These are phyloP conservation scores for Halichoerus grypus DNA, from an alignment of 2,113 vertebrate species.

Conservation along the genomic window DNA sequence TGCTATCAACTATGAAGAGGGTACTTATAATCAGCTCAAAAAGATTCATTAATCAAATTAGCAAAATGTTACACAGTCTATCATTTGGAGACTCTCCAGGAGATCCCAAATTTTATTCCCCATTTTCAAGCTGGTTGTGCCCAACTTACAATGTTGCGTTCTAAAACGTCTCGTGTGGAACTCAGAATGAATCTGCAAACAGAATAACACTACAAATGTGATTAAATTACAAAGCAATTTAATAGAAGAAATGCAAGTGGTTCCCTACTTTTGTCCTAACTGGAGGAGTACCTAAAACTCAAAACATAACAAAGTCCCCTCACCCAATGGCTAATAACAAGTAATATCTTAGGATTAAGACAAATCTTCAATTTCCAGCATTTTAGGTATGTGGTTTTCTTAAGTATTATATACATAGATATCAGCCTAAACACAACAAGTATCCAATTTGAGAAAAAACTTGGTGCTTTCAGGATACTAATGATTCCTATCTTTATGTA, in stretches of 20 bases:
- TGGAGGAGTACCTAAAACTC: neutral
- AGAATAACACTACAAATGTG: neutral
- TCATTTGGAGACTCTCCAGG: neutral
- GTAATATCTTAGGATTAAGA: neutral
- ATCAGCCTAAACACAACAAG: neutral
- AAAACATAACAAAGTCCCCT: neutral
- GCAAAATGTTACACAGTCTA: neutral
- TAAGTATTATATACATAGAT: neutral
- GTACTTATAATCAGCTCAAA: neutral
- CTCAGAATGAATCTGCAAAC: constrained; percentile 9
- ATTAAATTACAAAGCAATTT: constrained; percentile 15
- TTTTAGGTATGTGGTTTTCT: neutral
- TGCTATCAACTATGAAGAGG: neutral
- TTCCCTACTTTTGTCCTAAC: neutral
- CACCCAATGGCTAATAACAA: neutral
- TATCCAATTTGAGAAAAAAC: constrained; percentile 1
- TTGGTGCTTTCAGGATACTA: neutral
- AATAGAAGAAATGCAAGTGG: neutral
- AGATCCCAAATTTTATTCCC: neutral
- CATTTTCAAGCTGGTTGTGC: neutral
- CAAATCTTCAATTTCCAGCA: neutral
- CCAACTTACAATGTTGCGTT: neutral
- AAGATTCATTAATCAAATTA: constrained; percentile 27
- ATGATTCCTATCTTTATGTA: neutral
- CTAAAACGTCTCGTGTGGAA: neutral